These are phyloP conservation scores for Eristalinus sepulchralis DNA, from an alignment of 2,888 invertebrate genomes.

Conservation along the genomic window DNA sequence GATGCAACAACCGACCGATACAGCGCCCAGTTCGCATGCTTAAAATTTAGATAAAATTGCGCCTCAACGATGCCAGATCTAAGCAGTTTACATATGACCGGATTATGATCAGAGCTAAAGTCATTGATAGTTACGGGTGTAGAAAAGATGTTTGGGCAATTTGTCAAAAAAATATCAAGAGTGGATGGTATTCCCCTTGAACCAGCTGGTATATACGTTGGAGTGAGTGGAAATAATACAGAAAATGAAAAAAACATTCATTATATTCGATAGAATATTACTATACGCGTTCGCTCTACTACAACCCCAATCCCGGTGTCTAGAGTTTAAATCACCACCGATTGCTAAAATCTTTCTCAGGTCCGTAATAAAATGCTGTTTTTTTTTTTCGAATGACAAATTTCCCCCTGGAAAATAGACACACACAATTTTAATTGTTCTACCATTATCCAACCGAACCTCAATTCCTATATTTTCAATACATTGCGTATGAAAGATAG, in stretches of 20 bases:
- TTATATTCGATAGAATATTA: neutral
- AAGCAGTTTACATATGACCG: conserved; percentile 10
- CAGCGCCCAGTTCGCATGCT: conserved; percentile 13
- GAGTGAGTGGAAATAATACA: neutral
- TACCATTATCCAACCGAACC: too few species aligned
- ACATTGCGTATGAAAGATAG: neutral
- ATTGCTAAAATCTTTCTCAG: neutral
- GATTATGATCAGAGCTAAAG: conserved; percentile 14
- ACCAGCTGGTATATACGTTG: conserved; percentile 22
- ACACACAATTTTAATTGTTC: too few species aligned
- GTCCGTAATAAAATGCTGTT: neutral
- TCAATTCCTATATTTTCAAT: conserved; percentile 20
- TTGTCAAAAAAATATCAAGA: conserved; percentile 21
- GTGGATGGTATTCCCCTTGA: conserved; percentile 15
- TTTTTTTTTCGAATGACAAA: conserved; percentile 7
- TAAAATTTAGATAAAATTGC: neutral
- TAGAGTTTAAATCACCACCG: conserved; percentile 1
- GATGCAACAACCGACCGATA: neutral
- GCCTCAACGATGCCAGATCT: neutral
- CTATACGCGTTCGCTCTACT: conserved; percentile 8
- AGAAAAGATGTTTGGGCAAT: neutral
- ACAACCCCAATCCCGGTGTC: conserved; percentile 7
- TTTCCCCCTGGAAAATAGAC: too few species aligned
- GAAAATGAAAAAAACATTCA: neutral
- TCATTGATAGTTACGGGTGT: neutral